Conservation (phyloP, 2,797 vertebrate genomes). For the Peromyscus attwateri region DNA sequence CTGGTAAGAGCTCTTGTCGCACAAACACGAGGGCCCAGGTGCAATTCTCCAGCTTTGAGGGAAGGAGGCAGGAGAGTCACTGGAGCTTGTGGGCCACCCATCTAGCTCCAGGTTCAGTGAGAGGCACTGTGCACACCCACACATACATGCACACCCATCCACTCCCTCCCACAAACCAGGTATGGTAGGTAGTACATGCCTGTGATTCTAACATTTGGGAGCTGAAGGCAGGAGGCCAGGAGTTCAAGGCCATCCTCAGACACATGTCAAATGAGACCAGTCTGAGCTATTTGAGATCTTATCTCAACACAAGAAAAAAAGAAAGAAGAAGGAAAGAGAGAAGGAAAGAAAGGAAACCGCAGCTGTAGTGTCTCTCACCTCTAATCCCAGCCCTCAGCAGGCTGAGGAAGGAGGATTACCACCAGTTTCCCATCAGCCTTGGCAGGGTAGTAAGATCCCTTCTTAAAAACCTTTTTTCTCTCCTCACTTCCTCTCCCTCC, state of each 20-base stretch:
- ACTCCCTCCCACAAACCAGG: background rate
- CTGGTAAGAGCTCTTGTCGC: background rate
- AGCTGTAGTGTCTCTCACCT: background rate
- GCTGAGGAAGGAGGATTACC: background rate
- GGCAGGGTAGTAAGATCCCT: background rate
- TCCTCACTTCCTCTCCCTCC: no score
- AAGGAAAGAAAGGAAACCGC: background rate
- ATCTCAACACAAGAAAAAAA: background rate
- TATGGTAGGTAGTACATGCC: background rate
- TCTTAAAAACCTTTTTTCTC: no score
- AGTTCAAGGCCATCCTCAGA: background rate
- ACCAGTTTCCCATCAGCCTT: background rate
- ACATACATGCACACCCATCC: fast-evolving
- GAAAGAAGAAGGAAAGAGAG: background rate
- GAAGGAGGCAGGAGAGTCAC: background rate
- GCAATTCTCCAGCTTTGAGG: background rate
- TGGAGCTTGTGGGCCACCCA: background rate
- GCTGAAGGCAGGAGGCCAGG: background rate
- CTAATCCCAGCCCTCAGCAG: no score
- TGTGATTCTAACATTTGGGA: background rate
- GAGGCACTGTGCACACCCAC: background rate
- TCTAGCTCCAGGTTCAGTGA: background rate
- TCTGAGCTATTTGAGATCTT: background rate
- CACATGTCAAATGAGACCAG: background rate
- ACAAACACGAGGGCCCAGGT: background rate